These are phyloP conservation scores for Suillia variegata DNA, from an alignment of 2,888 invertebrate species.

Conservation along the genomic window DNA sequence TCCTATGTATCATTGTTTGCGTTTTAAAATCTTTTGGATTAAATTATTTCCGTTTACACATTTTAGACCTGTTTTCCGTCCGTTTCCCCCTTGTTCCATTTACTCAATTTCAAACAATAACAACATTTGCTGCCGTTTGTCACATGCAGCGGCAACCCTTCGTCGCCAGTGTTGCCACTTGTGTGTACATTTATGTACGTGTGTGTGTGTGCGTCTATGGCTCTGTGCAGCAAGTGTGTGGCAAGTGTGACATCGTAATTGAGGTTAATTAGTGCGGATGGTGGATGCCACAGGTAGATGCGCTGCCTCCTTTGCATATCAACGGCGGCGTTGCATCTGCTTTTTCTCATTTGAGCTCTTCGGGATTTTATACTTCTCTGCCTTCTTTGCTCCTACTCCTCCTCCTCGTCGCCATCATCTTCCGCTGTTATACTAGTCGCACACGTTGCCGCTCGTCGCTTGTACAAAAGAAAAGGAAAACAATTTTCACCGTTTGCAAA, in stretches of 20 bases:
- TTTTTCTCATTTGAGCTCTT: constrained; percentile 13
- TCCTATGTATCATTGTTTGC: too few species aligned
- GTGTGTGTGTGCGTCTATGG: neutral
- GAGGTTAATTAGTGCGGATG: constrained; percentile 38
- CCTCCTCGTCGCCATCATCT: too few species aligned
- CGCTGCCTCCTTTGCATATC: constrained; percentile 12
- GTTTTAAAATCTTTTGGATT: too few species aligned
- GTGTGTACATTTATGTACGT: neutral
- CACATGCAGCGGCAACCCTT: neutral
- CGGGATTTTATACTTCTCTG: too few species aligned
- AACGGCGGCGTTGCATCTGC: constrained; percentile 2
- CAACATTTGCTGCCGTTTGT: constrained; percentile 10
- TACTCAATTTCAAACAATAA: too few species aligned
- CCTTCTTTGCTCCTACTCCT: too few species aligned
- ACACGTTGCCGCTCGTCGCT: too few species aligned
- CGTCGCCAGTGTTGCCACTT: neutral
- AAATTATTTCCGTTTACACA: too few species aligned
- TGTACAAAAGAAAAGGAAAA: too few species aligned
- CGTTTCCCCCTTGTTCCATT: too few species aligned
- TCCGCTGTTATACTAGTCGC: neutral
- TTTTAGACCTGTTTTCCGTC: constrained; percentile 1
- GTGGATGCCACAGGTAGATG: constrained; percentile 36
- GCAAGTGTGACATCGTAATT: constrained; percentile 30
- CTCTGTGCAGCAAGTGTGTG: constrained; percentile 17
- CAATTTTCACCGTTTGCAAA: neutral